phyloP scores from a whole-genome alignment of 2,113 vertebrate species.

The Phalacrocorax pelagicus region DNA sequence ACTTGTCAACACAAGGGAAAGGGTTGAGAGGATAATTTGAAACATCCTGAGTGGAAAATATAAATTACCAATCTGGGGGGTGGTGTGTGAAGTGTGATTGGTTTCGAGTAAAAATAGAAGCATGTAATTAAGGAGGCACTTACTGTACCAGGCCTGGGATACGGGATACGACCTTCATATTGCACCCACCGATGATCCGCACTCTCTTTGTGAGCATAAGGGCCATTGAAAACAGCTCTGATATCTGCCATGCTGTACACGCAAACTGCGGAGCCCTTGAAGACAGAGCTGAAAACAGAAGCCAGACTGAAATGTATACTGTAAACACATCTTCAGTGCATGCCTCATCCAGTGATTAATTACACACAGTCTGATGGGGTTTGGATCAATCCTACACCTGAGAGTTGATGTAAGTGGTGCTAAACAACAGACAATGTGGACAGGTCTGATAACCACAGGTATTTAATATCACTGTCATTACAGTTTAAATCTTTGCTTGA shows the following conservation, averaged over 20 bases:
- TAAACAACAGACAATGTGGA: neutral
- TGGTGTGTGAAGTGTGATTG: neutral
- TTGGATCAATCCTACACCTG: neutral
- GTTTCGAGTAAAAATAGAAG: neutral
- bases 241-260: conserved; percentile 96
- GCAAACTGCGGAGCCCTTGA: conserved; percentile 97
- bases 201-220: conserved; percentile 96
- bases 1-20: neutral
- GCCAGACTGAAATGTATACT: accelerated
- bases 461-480: neutral
- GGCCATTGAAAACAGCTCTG: conserved; percentile 92
- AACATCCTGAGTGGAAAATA: conserved; percentile 26
- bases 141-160: conserved; percentile 93
- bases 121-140: conserved; percentile 40
- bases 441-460: neutral
- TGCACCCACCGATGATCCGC: conserved; percentile 94
- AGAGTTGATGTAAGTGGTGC: accelerated
- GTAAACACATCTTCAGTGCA: neutral
- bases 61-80: neutral
- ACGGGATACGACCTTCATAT: conserved; percentile 92
- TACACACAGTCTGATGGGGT: too few species aligned
- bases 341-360: neutral
- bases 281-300: conserved; percentile 85
- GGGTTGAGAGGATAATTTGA: conserved; percentile 27
- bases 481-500: neutral